Evolutionary conservation across 2,888 invertebrate species (phyloP).

Genomic region (Apotomis betuletana): DNA sequence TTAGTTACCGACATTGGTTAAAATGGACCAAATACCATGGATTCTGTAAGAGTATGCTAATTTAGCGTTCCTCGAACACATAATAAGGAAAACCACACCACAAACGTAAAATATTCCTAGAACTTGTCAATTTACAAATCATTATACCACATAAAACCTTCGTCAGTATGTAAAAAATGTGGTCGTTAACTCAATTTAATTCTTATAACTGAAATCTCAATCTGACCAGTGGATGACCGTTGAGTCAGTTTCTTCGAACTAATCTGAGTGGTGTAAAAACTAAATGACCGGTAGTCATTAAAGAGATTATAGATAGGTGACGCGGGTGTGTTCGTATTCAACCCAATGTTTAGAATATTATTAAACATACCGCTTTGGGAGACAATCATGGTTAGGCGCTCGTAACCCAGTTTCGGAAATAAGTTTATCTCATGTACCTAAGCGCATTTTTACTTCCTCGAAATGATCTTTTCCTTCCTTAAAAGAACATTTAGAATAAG

Average conservation of each 20-base stretch:
- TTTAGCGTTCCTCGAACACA: background rate
- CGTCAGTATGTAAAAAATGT: background rate
- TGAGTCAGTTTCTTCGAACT: conserved; percentile 41
- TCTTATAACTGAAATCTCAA: conserved; percentile 31
- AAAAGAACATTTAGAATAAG: too few species aligned
- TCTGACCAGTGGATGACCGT: conserved; percentile 9
- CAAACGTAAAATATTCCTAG: conserved; percentile 18
- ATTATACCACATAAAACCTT: conserved; percentile 11
- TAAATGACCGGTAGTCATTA: conserved; percentile 70
- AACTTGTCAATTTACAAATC: conserved; percentile 1
- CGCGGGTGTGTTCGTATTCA: conserved; percentile 12
- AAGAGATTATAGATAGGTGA: conserved; percentile 52
- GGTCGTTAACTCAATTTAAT: conserved; percentile 19
- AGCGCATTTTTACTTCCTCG: too few species aligned
- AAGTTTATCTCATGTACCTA: too few species aligned
- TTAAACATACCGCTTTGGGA: too few species aligned
- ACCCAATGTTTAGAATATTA: background rate
- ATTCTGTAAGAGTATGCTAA: background rate
- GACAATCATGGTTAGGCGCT: too few species aligned
- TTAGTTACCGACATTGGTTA: too few species aligned
- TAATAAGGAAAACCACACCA: conserved; percentile 7
- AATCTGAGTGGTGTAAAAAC: conserved; percentile 43
- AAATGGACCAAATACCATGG: too few species aligned
- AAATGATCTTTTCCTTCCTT: too few species aligned
- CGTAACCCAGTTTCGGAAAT: too few species aligned